Percentiles rank a stretch among this genome's conserved stretches.
Evolutionary conservation across 2,113 vertebrate genomes (phyloP).

Genomic region (Aptenodytes forsteri): DNA sequence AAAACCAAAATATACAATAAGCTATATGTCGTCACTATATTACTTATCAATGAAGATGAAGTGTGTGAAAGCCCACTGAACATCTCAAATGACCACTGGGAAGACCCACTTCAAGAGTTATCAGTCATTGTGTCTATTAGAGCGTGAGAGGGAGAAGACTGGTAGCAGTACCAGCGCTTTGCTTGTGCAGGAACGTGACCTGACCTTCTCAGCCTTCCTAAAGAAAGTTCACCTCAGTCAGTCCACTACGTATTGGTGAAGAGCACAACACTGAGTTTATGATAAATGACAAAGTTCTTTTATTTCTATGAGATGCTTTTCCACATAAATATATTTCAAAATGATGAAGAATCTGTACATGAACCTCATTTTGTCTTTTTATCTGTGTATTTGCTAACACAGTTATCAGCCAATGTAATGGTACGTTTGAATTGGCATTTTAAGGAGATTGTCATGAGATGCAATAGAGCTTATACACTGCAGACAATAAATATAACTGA

Average conservation of each 20-base stretch:
- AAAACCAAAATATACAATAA: neutral
- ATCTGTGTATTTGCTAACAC: neutral
- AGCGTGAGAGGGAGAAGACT: neutral
- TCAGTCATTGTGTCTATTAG: neutral
- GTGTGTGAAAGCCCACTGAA: neutral
- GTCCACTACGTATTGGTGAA: fast-evolving
- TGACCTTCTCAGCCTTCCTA: neutral
- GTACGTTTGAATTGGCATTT: neutral
- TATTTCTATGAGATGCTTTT: neutral
- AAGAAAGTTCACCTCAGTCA: neutral
- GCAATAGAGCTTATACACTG: neutral
- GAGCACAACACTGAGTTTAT: neutral
- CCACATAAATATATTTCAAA: neutral
- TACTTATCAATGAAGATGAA: neutral
- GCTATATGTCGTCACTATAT: neutral
- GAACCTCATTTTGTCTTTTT: neutral
- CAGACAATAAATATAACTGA: neutral
- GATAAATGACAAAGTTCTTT: neutral
- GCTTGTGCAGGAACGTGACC: neutral
- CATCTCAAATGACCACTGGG: neutral
- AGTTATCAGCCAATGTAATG: neutral
- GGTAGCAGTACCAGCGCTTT: neutral
- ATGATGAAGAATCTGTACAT: neutral
- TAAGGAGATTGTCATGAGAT: neutral
- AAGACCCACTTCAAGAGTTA: neutral